phyloP scores from a whole-genome alignment of 2,113 vertebrate species.

The Morphnarchus princeps region DNA sequence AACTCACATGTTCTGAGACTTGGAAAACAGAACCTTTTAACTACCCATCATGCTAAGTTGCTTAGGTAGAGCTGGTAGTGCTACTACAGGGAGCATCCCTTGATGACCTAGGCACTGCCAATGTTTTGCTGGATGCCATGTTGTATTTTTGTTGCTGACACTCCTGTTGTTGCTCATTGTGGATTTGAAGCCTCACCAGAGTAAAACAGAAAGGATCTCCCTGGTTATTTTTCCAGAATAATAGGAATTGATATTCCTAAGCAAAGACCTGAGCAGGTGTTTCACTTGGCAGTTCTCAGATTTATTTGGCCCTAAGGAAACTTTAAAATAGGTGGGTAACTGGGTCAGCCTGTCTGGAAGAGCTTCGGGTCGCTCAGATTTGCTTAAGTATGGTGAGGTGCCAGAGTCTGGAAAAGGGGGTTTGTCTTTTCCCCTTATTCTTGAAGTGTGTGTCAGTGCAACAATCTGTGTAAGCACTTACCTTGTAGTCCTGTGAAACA shows the following conservation, averaged over 20 bases:
- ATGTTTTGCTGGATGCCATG: background rate
- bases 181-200: background rate
- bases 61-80: background rate
- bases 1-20: background rate
- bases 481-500: background rate
- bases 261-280: background rate
- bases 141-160: background rate
- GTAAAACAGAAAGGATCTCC: background rate
- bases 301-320: background rate
- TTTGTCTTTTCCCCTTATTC: background rate
- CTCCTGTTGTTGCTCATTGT: background rate
- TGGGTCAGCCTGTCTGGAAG: background rate
- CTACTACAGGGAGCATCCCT: background rate
- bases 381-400: background rate
- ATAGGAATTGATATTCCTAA: background rate
- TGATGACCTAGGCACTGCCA: background rate
- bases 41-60: background rate
- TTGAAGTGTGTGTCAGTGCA: background rate
- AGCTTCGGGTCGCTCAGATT: background rate
- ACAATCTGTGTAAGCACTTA: background rate
- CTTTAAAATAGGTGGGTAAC: background rate
- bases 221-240: background rate
- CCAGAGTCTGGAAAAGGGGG: background rate
- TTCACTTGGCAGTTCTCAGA: background rate
- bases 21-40: background rate